Percentiles rank a stretch among this genome's conserved stretches.
phyloP scores from a whole-genome alignment of 2,888 invertebrate genomes.

The Cryptosula pallasiana region DNA sequence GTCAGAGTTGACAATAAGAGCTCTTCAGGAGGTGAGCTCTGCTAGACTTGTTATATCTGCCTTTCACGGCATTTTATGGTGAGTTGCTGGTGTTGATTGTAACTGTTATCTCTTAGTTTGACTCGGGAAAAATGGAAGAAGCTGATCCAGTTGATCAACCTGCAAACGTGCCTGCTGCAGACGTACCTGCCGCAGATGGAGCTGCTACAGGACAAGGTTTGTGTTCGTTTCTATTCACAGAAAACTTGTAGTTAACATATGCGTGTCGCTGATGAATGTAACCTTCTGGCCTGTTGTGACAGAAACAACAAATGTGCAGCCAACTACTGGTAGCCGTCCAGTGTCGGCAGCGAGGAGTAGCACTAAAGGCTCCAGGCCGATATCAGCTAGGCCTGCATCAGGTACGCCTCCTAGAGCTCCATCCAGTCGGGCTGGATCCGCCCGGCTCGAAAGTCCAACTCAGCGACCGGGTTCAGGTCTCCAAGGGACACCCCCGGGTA shows the following conservation, averaged over 20 bases:
- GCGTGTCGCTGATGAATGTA: too few relatives aligned
- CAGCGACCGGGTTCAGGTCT: constrained; percentile 25
- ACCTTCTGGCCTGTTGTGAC: too few relatives aligned
- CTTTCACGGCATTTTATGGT: too few relatives aligned
- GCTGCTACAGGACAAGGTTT: not conserved
- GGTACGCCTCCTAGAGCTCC: constrained; percentile 25
- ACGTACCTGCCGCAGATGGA: not conserved
- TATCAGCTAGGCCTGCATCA: constrained; percentile 29
- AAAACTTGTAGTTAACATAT: too few relatives aligned
- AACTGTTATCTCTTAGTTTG: constrained; percentile 32
- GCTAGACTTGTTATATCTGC: too few relatives aligned
- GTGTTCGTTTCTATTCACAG: not conserved
- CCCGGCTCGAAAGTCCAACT: constrained; percentile 17
- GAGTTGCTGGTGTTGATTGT: too few relatives aligned
- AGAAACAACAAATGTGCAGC: not conserved
- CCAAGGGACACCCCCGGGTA: constrained; percentile 25
- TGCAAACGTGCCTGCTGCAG: not conserved
- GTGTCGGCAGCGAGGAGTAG: not conserved
- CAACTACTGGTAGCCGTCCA: not conserved
- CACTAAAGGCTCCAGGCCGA: constrained; percentile 28
- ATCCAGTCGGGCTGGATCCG: constrained; percentile 26
- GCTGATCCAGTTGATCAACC: constrained; percentile 5
- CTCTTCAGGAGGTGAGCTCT: constrained; percentile 34
- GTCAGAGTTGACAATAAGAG: constrained; percentile 34
- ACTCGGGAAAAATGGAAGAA: constrained; percentile 33